Evolutionary conservation across 1,140 invertebrate genomes (phyloP), one percentile per base, ranked within the genome.

Genomic region (Drosophila orosa): DNA sequence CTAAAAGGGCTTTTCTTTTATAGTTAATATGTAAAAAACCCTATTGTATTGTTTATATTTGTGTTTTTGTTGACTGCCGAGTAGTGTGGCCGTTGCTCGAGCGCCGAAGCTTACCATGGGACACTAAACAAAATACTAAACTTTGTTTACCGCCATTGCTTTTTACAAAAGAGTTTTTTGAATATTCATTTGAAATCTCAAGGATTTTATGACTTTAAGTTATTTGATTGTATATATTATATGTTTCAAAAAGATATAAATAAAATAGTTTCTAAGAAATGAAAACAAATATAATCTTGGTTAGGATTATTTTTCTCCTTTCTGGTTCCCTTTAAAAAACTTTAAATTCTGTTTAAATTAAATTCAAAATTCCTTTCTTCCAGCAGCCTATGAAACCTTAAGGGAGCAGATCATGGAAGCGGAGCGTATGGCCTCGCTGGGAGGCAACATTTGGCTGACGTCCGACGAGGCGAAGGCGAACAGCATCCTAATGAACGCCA

Each of bases 381-480:
- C 6, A 22, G 3, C 42, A 89, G 90, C 90, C 12, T 91, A 91
- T 63, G 84, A 89, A 44, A 86, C 90, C 1, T 39, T 91, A 1
- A 63, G 90, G 7, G 84, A 91, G 25, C 85, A 86, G 17, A 90
- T 91, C 13, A 89, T 91, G 74, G 87, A 90, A n/a, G 76, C 90
- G 0, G 90, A 91, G 50, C 76, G 85, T 4, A 25, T 58, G 31
- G 55, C 82, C 25, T 80, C 90, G 7, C 44, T 90, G 42, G 90
- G 90, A 2, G 90, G 90, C 35, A 90, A 73, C 50, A 56, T 91
- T 2, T 91, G 90, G 90, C 44, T 91, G 1, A 48, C 87, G 0
- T 80, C 87, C 42, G 87, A 85, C 19, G 90, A 91, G 73, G 87
- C 90, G 42, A 91, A 91, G 62, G 90, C 85, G 42, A 91, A 91